These are phyloP conservation scores for Australoheros facetus DNA, from an alignment of 2,797 vertebrate genomes.

Conservation along the genomic window DNA sequence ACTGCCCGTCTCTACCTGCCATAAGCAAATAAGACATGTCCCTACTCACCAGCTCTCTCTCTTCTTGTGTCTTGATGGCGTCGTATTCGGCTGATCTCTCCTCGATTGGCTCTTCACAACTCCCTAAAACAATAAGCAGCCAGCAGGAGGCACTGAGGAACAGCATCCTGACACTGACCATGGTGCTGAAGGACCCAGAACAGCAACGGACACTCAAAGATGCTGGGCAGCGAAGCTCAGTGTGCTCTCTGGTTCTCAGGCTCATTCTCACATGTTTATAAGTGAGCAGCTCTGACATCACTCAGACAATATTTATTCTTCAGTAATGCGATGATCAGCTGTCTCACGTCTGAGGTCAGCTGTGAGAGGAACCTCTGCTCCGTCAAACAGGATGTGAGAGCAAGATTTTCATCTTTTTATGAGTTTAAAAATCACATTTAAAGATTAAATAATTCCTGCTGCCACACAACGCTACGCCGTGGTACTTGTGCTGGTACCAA, in stretches of 20 bases:
- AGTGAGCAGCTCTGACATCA: neutral
- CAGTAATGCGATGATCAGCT: constrained; percentile 8
- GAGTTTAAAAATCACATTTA: neutral
- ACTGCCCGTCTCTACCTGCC: no score
- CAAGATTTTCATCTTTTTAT: neutral
- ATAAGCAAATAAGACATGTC: neutral
- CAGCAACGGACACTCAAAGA: neutral
- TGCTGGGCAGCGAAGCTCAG: neutral
- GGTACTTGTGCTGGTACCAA: neutral
- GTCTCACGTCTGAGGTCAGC: neutral
- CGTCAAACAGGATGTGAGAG: constrained; percentile 29
- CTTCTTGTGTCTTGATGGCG: constrained; percentile 26
- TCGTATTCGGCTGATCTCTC: constrained; percentile 18
- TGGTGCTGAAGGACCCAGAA: constrained; percentile 1
- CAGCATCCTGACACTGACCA: constrained; percentile 44
- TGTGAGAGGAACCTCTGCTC: constrained; percentile 4
- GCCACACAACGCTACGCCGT: neutral
- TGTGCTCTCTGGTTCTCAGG: neutral
- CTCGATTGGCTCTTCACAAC: constrained; percentile 17
- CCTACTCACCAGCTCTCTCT: constrained; percentile 54
- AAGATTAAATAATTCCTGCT: neutral
- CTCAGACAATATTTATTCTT: constrained; percentile 17
- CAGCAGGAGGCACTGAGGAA: constrained; percentile 56
- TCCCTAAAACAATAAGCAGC: constrained; percentile 35
- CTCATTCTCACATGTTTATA: constrained; percentile 8